Evolutionary conservation across 2,888 invertebrate genomes (phyloP).

Genomic region (Theodoxus fluviatilis): DNA sequence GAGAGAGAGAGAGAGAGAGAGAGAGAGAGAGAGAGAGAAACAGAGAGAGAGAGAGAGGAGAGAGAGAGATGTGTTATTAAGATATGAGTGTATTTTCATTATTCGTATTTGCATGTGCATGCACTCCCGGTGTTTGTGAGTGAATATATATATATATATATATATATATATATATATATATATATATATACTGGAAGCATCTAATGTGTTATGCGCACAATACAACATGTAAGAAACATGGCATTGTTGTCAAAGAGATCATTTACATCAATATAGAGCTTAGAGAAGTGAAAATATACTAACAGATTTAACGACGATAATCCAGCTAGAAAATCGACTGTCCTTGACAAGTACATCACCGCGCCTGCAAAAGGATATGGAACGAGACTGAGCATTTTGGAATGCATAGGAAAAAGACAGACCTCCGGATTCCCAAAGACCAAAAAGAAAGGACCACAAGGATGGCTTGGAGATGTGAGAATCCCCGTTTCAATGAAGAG

Average conservation of each 20-base stretch:
- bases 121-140: too few species aligned
- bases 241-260: neutral
- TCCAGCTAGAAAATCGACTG: slow-evolving; percentile 49
- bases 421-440: too few species aligned
- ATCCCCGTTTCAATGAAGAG: neutral
- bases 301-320: slow-evolving; percentile 57
- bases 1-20: too few species aligned
- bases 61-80: too few species aligned
- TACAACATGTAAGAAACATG: neutral
- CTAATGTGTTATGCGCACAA: too few species aligned
- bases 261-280: neutral
- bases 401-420: neutral
- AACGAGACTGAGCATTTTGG: neutral
- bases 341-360: slow-evolving; percentile 51
- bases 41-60: too few species aligned
- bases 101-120: too few species aligned
- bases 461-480: neutral
- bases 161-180: too few species aligned
- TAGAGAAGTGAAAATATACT: slow-evolving; percentile 29
- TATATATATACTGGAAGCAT: too few species aligned
- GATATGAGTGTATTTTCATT: too few species aligned
- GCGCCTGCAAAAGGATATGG: slow-evolving; percentile 35
- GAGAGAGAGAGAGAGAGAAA: too few species aligned
- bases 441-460: neutral
- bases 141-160: too few species aligned